These are phyloP conservation scores for Esox lucius DNA, from an alignment of 2,797 vertebrate species.

Conservation along the genomic window DNA sequence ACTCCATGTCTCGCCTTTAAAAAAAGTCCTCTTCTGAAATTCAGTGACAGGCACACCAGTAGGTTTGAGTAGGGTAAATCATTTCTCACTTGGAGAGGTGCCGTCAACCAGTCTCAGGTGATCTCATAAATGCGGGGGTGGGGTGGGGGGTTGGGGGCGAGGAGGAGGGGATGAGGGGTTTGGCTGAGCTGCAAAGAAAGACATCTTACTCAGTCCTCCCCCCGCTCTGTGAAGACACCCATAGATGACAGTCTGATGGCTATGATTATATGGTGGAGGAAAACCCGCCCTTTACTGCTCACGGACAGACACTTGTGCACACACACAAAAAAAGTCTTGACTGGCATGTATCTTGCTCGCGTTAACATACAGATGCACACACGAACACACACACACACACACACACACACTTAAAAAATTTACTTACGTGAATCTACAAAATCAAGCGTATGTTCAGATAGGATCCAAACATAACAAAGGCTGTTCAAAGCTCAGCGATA, in stretches of 20 bases:
- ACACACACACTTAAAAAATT: not conserved
- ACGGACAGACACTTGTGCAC: not conserved
- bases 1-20: conserved; percentile 22
- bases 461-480: too few relatives aligned
- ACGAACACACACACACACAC: not conserved
- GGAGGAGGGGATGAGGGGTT: not conserved
- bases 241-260: conserved; percentile 30
- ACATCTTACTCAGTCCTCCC: conserved; percentile 13
- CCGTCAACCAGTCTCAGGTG: conserved; percentile 34
- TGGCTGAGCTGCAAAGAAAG: not conserved
- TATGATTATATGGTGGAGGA: conserved; percentile 9
- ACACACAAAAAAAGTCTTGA: too few relatives aligned
- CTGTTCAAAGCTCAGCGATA: too few relatives aligned
- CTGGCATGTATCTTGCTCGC: too few relatives aligned
- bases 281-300: conserved; percentile 16
- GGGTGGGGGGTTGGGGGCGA: not conserved
- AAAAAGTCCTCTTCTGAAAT: conserved; percentile 39
- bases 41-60: conserved; percentile 28
- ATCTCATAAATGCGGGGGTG: not conserved
- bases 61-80: conserved; percentile 36
- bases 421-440: not conserved
- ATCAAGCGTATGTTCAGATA: not conserved
- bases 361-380: not conserved
- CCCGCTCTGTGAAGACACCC: not conserved
- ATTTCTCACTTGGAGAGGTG: conserved; percentile 25